phyloP scores from a whole-genome alignment of 2,888 invertebrate genomes.

The Julus scandinavius region DNA sequence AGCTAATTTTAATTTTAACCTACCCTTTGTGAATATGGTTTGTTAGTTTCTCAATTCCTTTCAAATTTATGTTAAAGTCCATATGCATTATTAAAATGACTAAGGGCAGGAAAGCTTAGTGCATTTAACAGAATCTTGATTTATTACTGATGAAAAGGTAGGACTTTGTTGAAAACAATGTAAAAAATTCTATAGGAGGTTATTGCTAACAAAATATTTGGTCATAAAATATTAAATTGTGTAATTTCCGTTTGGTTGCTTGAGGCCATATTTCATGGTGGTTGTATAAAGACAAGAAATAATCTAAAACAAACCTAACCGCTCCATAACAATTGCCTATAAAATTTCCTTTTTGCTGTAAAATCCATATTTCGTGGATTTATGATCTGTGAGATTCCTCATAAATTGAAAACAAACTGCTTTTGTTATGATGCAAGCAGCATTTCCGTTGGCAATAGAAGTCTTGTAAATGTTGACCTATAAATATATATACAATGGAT shows the following conservation, averaged over 20 bases:
- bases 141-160: no score
- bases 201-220: not conserved
- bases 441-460: not conserved
- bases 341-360: not conserved
- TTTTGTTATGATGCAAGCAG: not conserved
- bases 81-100: no score
- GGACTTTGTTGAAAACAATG: no score
- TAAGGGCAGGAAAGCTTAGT: no score
- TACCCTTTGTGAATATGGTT: no score
- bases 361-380: constrained; percentile 8
- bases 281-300: not conserved
- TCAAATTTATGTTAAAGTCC: no score
- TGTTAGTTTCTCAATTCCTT: no score
- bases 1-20: not conserved
- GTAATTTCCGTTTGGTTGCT: not conserved
- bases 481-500: not conserved
- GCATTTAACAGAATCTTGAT: no score
- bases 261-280: not conserved
- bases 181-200: not conserved
- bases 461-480: not conserved
- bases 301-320: not conserved
- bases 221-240: not conserved
- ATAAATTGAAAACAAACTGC: not conserved
- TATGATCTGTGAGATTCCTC: not conserved
- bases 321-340: not conserved